Evolutionary conservation across 2,888 invertebrate species (phyloP).

Genomic region (Chrysotoxum bicinctum): DNA sequence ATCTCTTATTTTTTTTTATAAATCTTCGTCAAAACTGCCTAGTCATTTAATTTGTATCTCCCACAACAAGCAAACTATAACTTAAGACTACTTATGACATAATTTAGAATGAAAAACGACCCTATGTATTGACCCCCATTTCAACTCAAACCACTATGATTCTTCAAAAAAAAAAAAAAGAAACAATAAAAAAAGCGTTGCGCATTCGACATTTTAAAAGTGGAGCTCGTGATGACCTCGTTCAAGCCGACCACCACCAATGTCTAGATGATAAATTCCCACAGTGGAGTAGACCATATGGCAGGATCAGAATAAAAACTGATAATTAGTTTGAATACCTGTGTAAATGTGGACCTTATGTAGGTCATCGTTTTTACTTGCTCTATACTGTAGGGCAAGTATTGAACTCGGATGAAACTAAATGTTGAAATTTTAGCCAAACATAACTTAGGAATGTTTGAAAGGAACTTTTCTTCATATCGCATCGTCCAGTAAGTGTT

Average conservation of each 20-base stretch:
- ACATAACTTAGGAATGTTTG: too few species aligned
- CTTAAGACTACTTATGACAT: not conserved
- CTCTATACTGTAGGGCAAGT: too few species aligned
- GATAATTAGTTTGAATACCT: not conserved
- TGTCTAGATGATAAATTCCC: too few species aligned
- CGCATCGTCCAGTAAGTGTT: too few species aligned
- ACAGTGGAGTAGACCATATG: not conserved
- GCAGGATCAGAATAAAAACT: not conserved
- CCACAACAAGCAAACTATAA: not conserved
- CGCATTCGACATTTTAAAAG: constrained; percentile 37
- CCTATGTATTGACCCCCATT: constrained; percentile 17
- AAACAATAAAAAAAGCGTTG: constrained; percentile 9
- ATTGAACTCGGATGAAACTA: too few species aligned
- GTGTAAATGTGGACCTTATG: too few species aligned
- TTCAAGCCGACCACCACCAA: not conserved
- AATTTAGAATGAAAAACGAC: not conserved
- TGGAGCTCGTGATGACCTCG: constrained; percentile 53
- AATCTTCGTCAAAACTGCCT: not conserved
- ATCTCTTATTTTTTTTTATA: too few species aligned
- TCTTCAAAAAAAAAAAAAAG: not conserved
- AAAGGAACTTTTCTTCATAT: too few species aligned
- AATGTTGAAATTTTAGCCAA: too few species aligned
- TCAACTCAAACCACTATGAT: not conserved
- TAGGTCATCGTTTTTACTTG: too few species aligned
- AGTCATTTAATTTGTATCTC: not conserved